These are phyloP conservation scores for Homarus gammarus DNA, from an alignment of 2,888 invertebrate species.

Conservation along the genomic window DNA sequence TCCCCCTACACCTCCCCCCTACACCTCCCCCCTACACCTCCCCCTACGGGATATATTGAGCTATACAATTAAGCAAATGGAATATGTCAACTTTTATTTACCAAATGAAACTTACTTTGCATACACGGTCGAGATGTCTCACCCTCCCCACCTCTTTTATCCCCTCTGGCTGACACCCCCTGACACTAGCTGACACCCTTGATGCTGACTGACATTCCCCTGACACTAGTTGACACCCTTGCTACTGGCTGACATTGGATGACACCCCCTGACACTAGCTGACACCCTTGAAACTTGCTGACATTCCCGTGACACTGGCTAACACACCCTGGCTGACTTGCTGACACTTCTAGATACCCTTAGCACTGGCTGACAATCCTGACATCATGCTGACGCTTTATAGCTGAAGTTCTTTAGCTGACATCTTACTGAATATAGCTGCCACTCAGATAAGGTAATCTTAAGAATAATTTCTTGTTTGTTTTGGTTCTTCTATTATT, in stretches of 20 bases:
- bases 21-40: neutral
- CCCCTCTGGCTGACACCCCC: neutral
- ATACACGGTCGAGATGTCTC: conserved; percentile 21
- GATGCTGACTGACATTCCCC: neutral
- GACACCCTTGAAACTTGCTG: too few species aligned
- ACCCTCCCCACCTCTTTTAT: neutral
- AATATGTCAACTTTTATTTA: conserved; percentile 67
- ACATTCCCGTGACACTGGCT: too few species aligned
- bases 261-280: neutral
- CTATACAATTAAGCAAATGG: conserved; percentile 65
- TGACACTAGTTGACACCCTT: neutral
- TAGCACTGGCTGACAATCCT: neutral
- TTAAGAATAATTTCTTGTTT: neutral
- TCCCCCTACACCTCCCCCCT: neutral
- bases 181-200: neutral
- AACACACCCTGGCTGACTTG: too few species aligned
- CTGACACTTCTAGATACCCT: too few species aligned
- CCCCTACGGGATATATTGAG: conserved; percentile 25
- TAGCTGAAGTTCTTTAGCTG: neutral
- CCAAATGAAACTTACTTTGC: conserved; percentile 61
- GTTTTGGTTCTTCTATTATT: neutral
- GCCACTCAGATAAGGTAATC: too few species aligned
- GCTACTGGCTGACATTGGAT: too few species aligned
- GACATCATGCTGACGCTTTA: too few species aligned
- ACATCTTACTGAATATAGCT: neutral